phyloP scores from a whole-genome alignment of 2,888 invertebrate genomes.

The Eledona agricola region DNA sequence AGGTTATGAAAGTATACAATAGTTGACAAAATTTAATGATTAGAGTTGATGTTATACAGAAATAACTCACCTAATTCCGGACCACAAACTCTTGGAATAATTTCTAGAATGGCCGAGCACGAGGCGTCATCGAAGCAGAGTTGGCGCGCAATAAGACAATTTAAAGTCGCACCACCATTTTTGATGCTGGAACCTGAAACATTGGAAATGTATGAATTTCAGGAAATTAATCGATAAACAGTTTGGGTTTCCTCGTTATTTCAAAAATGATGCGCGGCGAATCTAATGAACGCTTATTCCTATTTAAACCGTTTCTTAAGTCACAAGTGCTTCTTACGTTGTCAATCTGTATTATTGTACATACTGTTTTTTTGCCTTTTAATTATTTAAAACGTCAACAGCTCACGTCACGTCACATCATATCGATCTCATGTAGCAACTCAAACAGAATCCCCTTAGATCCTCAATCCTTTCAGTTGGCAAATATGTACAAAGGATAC shows the following conservation, averaged over 20 bases:
- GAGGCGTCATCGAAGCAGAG: conserved; percentile 90
- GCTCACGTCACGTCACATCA: conserved; percentile 4
- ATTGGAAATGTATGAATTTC: conserved; percentile 34
- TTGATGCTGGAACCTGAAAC: conserved; percentile 82
- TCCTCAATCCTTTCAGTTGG: conserved; percentile 30
- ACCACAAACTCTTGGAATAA: conserved; percentile 90
- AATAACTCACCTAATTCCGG: conserved; percentile 83
- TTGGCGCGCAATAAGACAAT: conserved; percentile 88
- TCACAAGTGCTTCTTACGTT: too few relatives aligned
- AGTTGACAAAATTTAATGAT: conserved; percentile 33
- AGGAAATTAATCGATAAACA: conserved; percentile 34
- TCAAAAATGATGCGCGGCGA: conserved; percentile 26
- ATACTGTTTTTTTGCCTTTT: too few relatives aligned
- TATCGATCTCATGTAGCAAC: not conserved
- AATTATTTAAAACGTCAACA: too few relatives aligned
- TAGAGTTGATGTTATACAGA: conserved; percentile 33
- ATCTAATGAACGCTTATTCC: conserved; percentile 34
- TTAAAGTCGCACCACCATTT: conserved; percentile 81
- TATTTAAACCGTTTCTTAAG: conserved; percentile 25
- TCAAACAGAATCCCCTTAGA: not conserved
- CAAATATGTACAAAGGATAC: conserved; percentile 37
- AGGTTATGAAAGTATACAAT: conserved; percentile 23
- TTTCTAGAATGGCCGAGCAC: conserved; percentile 89
- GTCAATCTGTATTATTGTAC: too few relatives aligned
- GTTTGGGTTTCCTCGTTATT: conserved; percentile 25